Conservation (phyloP, 2,797 vertebrate genomes). For the Lerista edwardsae region DNA sequence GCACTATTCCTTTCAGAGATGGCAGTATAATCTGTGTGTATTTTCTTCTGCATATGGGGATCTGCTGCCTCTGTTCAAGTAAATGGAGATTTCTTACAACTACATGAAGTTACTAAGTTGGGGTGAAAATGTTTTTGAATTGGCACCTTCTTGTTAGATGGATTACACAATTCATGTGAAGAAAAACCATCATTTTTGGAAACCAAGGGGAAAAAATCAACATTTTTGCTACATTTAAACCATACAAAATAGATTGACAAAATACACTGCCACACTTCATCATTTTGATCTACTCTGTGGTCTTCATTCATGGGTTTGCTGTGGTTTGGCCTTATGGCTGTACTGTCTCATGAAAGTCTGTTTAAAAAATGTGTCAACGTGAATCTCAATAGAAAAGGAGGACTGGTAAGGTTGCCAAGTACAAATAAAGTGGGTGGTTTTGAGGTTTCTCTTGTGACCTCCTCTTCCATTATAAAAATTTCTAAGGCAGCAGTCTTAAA, state of each 20-base stretch:
- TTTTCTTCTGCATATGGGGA: not conserved
- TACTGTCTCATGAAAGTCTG: not conserved
- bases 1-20: not conserved
- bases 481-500: not conserved
- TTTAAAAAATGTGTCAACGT: not conserved
- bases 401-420: not conserved
- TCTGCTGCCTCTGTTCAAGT: not conserved
- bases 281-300: not conserved
- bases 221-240: not conserved
- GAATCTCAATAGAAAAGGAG: not conserved
- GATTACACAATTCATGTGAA: not conserved
- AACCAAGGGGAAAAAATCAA: not conserved
- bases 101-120: not conserved
- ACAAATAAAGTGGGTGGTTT: not conserved
- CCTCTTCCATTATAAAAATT: not conserved
- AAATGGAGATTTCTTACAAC: not conserved
- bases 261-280: no score
- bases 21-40: no score
- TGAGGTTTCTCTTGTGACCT: conserved; percentile 5
- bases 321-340: not conserved
- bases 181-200: not conserved
- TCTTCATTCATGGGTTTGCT: fast-evolving
- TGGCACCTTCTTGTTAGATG: not conserved
- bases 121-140: not conserved
- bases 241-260: not conserved